Evolutionary conservation across 1,140 invertebrate genomes (phyloP), one percentile per base, ranked within the genome.

Genomic region (Rhyzopertha dominica): DNA sequence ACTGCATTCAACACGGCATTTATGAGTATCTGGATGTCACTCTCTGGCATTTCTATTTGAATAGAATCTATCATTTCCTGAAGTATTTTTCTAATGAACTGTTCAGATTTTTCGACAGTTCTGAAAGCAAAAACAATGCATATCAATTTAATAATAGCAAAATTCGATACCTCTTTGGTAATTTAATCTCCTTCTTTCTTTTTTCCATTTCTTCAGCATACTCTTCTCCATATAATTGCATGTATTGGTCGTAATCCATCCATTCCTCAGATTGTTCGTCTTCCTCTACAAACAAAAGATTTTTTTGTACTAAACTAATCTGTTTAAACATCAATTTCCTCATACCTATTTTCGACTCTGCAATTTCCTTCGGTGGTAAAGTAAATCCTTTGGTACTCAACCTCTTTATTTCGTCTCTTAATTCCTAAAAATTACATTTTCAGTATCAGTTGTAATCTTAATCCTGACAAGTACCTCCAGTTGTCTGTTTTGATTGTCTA

Each of bases 401-500:
- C 22, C 52, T 34, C 32, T 58, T 61, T 17, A 65, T 66, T 52
- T 66, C 63, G 13, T 49, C 40, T 39, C 49, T 58, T 5, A 65
- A 36, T 12, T 51, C 45, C 45, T 56, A 44, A n/a, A 59, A 42
- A 18, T 45, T 42, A 20, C 8, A 16, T 34, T 39, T n/a, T 32
- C 26, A 28, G 19, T 19, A 35, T 35, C 7, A 16, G 23, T 19
- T 31, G 36, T 25, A 24, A 47, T 48, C 47, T 43, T 54, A 49
- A 28, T 53, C 44, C 0, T 47, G 22, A 54, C 25, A 29, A 51
- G 53, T 41, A 67, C 65, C 56, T 70, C 54, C n/a, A 74, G 65
- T 51, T 74, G 61, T 13, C 60, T 43, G 3, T 66, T 45, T 54
- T 69, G 51, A 39, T 51, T 48, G n/a, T 58, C 61, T 10, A 59